Evolutionary conservation across 2,797 vertebrate species (phyloP), one percentile per base, ranked within the genome.

Genomic region (Hydrophis major): DNA sequence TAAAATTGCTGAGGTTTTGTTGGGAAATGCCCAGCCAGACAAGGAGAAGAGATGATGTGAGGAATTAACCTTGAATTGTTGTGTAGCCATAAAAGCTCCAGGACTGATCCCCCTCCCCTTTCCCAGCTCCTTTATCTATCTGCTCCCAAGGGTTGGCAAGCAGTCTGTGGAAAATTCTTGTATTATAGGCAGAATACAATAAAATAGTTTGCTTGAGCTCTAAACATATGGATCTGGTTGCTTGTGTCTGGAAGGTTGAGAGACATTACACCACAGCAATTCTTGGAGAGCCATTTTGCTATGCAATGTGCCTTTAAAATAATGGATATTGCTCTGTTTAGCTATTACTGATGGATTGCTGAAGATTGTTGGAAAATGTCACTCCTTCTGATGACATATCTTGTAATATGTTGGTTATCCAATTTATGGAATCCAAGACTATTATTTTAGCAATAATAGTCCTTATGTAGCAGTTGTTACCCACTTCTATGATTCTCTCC

Each of bases 381-480:
- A 87, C 1, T 3, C 7, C 16, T 42, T 92, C 18, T 83, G 18
- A 78, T 53, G 56, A 74, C 56, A 59, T n/a, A 69, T 11, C 50
- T 22, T 32, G 20, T n/a, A 42, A 37, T 61, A 55, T 20, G 5
- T 83, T 88, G 56, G 60, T 59, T 32, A 47, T 6, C 13, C 59
- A 78, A 50, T 32, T 89, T 89, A 50, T 47, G 20, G 66, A 61
- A 3, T 56, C 89, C 61, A 89, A n/a, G 53, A 93, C 63, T 88
- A 86, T 86, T 93, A 53, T 90, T 87, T 56, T 86, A 66, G 86
- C 12, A 89, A 56, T 74, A 93, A 87, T 93, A 92, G 86, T 89
- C 61, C 2, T 91, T 88, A 92, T 95, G 0, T 0, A 95, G 94
- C 91, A 95, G 94, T 92, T 95, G 88, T 95, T 94, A 95, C 94